phyloP scores from a whole-genome alignment of 2,113 vertebrate species.

The Tretioscincus oriximinensis region DNA sequence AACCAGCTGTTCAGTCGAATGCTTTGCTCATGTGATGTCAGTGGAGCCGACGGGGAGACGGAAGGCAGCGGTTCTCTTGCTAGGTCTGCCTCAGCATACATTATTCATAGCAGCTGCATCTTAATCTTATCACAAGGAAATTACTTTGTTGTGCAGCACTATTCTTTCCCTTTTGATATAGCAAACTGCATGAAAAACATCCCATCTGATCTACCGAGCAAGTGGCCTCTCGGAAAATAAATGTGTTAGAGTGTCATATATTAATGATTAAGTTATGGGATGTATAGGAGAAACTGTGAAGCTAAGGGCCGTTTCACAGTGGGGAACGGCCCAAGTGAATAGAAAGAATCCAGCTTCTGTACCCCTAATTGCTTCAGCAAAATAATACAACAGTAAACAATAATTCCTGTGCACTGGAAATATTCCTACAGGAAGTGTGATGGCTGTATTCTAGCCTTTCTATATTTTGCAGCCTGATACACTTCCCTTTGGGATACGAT shows the following conservation, averaged over 20 bases:
- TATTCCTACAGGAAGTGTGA: no score
- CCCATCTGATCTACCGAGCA: slow-evolving; percentile 35
- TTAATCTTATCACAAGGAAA: background rate
- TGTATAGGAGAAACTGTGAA: slow-evolving; percentile 31
- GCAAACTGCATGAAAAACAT: slow-evolving; percentile 26
- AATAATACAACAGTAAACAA: no score
- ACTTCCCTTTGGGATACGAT: no score
- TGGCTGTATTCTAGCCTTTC: no score
- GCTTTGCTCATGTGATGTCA: background rate
- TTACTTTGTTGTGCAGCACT: slow-evolving; percentile 32
- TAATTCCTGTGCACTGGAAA: no score
- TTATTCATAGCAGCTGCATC: background rate
- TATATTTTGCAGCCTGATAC: no score
- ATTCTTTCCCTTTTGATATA: slow-evolving; percentile 38
- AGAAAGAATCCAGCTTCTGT: no score
- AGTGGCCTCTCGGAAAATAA: slow-evolving; percentile 26
- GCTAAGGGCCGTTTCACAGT: slow-evolving; percentile 15
- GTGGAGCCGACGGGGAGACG: slow-evolving; percentile 4
- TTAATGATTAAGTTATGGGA: slow-evolving; percentile 13
- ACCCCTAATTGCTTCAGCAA: no score
- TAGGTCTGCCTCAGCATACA: background rate
- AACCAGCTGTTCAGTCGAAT: background rate
- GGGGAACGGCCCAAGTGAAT: no score
- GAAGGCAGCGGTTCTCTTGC: slow-evolving; percentile 17
- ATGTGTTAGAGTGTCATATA: slow-evolving; percentile 11